Percentiles rank a stretch among this genome's conserved stretches.
Evolutionary conservation across 1,140 invertebrate genomes (phyloP).

Genomic region (Caerostris extrusa): DNA sequence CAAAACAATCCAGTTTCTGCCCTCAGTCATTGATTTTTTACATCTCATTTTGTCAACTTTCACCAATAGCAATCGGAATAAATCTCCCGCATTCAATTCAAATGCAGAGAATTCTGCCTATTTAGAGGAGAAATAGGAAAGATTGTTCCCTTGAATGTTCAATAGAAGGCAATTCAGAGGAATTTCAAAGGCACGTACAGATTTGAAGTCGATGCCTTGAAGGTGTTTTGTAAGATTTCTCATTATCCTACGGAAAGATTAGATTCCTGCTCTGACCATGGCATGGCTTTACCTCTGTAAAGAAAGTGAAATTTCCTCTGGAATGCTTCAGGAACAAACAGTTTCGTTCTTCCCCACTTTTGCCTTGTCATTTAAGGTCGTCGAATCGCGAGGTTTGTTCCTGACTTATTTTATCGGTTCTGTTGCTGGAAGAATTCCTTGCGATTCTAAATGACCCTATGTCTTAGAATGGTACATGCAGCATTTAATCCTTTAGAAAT

Average conservation of each 20-base stretch:
- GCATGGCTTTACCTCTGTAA: background rate
- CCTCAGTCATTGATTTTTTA: background rate
- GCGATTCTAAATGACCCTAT: background rate
- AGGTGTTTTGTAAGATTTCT: constrained; percentile 38
- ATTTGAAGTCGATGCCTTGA: constrained; percentile 19
- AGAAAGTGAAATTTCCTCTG: constrained; percentile 15
- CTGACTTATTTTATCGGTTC: constrained; percentile 3
- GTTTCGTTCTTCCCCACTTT: background rate
- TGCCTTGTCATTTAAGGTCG: constrained; percentile 7
- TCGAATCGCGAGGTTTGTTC: background rate
- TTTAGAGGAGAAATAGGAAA: background rate
- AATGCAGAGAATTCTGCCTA: background rate
- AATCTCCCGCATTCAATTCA: constrained; percentile 18
- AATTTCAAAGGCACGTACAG: background rate
- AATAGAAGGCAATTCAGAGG: background rate
- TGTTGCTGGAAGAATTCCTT: background rate
- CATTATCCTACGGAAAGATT: constrained; percentile 28
- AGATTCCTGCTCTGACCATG: constrained; percentile 22
- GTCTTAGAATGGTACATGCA: background rate
- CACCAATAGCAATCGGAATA: constrained; percentile 33
- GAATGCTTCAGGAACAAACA: background rate
- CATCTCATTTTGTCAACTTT: constrained; percentile 2
- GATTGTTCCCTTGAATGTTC: constrained; percentile 15
- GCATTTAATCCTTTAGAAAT: background rate
- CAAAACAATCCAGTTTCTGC: background rate